A percentile compares a stretch with the other conserved stretches of the same genome.
phyloP scores from a whole-genome alignment of 2,888 invertebrate species.

The Diaprepes abbreviatus region DNA sequence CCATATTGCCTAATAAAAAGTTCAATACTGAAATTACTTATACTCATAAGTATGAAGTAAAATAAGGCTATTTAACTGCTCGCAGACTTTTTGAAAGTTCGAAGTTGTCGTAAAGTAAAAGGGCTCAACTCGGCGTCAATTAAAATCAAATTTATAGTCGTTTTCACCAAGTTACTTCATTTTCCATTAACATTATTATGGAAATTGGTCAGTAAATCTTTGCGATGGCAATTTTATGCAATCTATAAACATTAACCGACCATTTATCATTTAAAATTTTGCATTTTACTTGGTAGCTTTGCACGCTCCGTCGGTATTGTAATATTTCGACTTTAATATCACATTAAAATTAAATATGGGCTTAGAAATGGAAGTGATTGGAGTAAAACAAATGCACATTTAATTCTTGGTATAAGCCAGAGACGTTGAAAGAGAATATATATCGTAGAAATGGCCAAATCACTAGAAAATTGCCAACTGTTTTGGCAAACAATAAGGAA shows the following conservation, averaged over 20 bases:
- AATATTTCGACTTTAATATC: slow-evolving; percentile 11
- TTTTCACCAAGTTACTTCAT: slow-evolving; percentile 39
- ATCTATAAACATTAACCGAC: slow-evolving; percentile 43
- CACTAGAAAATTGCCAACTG: no score
- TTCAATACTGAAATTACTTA: no score
- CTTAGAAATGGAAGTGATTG: neutral
- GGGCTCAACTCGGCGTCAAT: slow-evolving; percentile 27
- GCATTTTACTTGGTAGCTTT: slow-evolving; percentile 26
- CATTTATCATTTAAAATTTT: slow-evolving; percentile 39
- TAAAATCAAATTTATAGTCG: slow-evolving; percentile 43
- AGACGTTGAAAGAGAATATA: no score
- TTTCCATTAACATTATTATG: slow-evolving; percentile 45
- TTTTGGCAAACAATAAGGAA: no score
- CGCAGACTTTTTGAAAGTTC: neutral
- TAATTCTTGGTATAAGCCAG: no score
- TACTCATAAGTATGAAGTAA: neutral
- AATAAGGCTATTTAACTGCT: slow-evolving; percentile 2
- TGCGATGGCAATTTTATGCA: slow-evolving; percentile 42
- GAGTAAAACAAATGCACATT: neutral
- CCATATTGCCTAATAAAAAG: no score
- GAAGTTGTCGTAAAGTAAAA: slow-evolving; percentile 4
- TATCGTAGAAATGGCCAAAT: no score
- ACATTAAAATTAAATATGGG: slow-evolving; percentile 15
- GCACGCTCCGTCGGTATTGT: slow-evolving; percentile 1
- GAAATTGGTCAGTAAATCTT: slow-evolving; percentile 43